Evolutionary conservation across 2,888 invertebrate species (phyloP), one percentile per base, ranked within the genome.

Genomic region (Pristionchus entomophagus): DNA sequence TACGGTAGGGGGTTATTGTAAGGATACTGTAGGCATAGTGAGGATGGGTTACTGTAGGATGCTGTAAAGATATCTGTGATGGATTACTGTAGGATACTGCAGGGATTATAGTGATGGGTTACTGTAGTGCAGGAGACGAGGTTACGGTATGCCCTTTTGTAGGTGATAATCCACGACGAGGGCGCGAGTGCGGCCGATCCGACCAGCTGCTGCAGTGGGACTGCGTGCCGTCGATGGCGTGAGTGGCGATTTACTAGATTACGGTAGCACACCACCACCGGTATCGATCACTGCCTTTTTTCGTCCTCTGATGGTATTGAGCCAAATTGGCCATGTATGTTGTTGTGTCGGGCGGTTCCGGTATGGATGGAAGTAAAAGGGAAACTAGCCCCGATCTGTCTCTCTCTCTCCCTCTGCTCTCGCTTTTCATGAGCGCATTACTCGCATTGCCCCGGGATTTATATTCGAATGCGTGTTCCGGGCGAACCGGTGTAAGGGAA

Each of bases 181-280:
- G 41, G 41, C 82, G 56, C 38, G 35, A 29, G 38, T 17, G 38
- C 41, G 59, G 22, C 51, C 22, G 78, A 80, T 8, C 73, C 73
- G 51, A 80, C 17, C 32, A 22, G 22, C 32, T 41, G 32, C 35
- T 80, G 35, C 82, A 82, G 41, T 82, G 82, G 82, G 85, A 85
- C 38, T 85, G 85, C 77, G 85, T 85, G 19, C 85, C 85, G 38
- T 85, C 85, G 32, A 49, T 85, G 56, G 56, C 73, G 85, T 85
- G n/a, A 56, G 85, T 85, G 6, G 19, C 69, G n/a, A n/a, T n/a
- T n/a, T n/a, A n/a, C n/a, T n/a, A n/a, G n/a, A n/a, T 38, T 17
- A 35, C 17, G 8, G 51, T 69, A 14, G 8, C 8, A 26, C 8
- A 53, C 69, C 19, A 6, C 32, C 45, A 14, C 45, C 45, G 49